A percentile compares a stretch with the other conserved stretches of the same genome.
Evolutionary conservation across 2,888 invertebrate species (phyloP).

Genomic region (Allygus modestus): DNA sequence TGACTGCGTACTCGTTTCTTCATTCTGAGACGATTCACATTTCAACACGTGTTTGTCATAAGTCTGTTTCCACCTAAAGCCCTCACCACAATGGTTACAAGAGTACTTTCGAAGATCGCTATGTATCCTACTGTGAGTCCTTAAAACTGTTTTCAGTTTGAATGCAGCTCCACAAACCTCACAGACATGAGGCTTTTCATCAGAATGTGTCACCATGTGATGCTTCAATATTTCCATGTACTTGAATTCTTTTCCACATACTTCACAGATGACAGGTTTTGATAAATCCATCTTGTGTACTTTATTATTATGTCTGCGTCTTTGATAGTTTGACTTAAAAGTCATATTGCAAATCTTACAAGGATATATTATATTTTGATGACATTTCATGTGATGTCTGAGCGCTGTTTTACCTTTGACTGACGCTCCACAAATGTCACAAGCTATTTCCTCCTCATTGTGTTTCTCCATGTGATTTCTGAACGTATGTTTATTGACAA

Average conservation of each 20-base stretch:
- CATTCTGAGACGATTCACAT: not conserved
- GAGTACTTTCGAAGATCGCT: not conserved
- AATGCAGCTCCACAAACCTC: conserved; percentile 31
- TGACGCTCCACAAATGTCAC: conserved; percentile 4
- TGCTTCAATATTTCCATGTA: not conserved
- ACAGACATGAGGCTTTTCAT: conserved; percentile 30
- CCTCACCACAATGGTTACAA: conserved; percentile 16
- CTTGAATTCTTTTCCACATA: conserved; percentile 37
- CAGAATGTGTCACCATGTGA: conserved; percentile 11
- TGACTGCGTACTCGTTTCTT: not conserved
- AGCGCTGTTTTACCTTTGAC: not conserved
- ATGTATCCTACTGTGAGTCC: conserved; percentile 19
- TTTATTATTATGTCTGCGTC: not conserved
- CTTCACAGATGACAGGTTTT: not conserved
- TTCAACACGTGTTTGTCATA: conserved; percentile 44
- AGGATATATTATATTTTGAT: not conserved
- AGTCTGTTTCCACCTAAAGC: conserved; percentile 47
- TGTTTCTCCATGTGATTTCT: not conserved
- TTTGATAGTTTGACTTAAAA: not conserved
- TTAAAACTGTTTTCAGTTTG: not conserved
- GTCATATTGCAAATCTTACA: conserved; percentile 21
- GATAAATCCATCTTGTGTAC: not conserved
- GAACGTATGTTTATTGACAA: not conserved
- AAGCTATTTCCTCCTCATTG: not conserved
- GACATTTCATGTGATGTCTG: not conserved